phyloP scores from a whole-genome alignment of 2,113 vertebrate genomes.

The Phaethornis superciliosus region DNA sequence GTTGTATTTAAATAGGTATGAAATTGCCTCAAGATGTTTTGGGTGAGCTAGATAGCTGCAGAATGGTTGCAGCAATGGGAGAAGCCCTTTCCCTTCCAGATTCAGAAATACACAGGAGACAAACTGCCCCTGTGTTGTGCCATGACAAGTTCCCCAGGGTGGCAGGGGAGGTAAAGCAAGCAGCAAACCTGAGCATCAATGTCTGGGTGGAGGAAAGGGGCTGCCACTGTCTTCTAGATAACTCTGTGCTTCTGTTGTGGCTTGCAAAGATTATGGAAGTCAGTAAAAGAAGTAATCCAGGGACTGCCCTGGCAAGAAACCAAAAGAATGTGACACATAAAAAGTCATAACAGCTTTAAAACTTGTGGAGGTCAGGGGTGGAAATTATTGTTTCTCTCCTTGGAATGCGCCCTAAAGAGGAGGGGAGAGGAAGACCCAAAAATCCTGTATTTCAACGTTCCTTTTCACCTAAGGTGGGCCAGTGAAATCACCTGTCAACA shows the following conservation, averaged over 20 bases:
- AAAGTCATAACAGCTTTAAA: background rate
- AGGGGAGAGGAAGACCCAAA: background rate
- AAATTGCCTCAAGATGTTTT: background rate
- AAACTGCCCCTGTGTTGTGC: background rate
- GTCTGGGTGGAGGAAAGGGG: background rate
- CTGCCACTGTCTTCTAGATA: background rate
- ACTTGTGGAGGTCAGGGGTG: background rate
- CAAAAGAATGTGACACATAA: background rate
- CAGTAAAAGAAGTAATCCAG: background rate
- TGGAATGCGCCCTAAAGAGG: rapidly evolving
- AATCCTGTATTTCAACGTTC: background rate
- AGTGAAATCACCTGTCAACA: background rate
- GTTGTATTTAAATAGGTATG: background rate
- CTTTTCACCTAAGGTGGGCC: background rate
- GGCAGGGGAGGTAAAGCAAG: background rate
- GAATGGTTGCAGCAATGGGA: background rate
- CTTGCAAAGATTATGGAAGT: background rate
- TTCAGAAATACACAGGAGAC: background rate
- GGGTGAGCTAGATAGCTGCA: background rate
- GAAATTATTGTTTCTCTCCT: background rate
- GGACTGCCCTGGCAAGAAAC: background rate
- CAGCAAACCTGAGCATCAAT: background rate
- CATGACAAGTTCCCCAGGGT: background rate
- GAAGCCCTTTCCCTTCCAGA: background rate
- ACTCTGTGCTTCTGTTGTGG: background rate